Base-by-base conservation (phyloP, 2,888 invertebrate genomes). In the Leuctra nigra region DNA sequence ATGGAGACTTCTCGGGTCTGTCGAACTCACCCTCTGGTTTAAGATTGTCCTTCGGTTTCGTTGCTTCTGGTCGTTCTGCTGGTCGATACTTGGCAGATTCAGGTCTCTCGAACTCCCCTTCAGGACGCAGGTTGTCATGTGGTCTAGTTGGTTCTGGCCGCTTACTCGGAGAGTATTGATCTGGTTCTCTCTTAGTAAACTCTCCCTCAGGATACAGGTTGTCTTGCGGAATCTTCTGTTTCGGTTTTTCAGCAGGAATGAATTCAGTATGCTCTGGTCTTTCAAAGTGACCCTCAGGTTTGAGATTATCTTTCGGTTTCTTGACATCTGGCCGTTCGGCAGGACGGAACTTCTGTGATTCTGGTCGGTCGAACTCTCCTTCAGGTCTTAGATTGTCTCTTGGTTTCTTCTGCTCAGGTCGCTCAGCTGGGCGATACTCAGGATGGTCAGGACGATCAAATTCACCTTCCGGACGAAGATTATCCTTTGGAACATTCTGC, bases 141-240 rank as follows among this genome's bases (percentile, higher is more conserved):
- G 55, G 55, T 44, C 47, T 55, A 29, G 46, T 38, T 1, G 20
- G 20, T 20, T 33, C 36, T 1, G 47, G 24, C 2, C 55, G 29
- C 1, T 48, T 48, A 16, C 33, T 48, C n/a, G 55, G 55, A 4
- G 18, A n/a, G 23, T 22, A 29, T n/a, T 55, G 14, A 4, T 33
- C 14, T 52, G 13, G 13, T 2, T 29, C 39, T 1, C 55, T 29
- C 11, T 44, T 22, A 29, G 38, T 55, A 52, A 47, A 57, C 1
- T 76, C 73, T 23, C 81, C 81, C 69, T 81, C 82, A 1, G 82
- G 80, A 63, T 74, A 76, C 1, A 86, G 69, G 68, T 86, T 86
- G 66, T 86, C 84, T 62, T 73, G 62, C 0, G 76, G 77, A 35
- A 59, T 64, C 33, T 50, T 56, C 4, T 52, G 53, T 2, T 56